Base-by-base conservation (phyloP, 1,140 invertebrate genomes). In the Cherax quadricarinatus region DNA sequence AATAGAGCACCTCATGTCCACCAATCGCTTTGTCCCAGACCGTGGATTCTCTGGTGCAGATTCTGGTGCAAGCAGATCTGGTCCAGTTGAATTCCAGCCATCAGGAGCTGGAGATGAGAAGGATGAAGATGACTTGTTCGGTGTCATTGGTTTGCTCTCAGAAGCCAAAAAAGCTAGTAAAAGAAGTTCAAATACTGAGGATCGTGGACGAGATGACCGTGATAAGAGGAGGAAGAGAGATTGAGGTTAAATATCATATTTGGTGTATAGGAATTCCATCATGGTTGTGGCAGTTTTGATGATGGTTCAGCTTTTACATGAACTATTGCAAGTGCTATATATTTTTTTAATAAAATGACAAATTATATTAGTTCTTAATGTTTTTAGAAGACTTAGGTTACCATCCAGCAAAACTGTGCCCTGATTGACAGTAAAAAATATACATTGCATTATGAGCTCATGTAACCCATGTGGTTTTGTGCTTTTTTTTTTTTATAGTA, bases 101-200 rank as follows among this genome's bases (percentile, higher is more conserved):
- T 93, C 92, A 12, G 88, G 88, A 12, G 88, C 87, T 18, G 97
- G 91, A 51, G 93, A 94, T 53, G 92, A 93, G 95, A 97, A 97
- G 94, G 97, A 98, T 92, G 96, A 96, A 91, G 97, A 98, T 94
- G 99, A 99, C 98, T 98, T 98, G 82, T 99, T 99, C 95, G 98
- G 98, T 96, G 96, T 99, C 94, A 98, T 99, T 97, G 98, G 99
- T 95, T 99, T 99, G 96, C 98, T 99, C 96, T 98, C 97, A 93
- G 97, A 99, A 95, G 99, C 98, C 84, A 99, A 99, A 95, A 96
- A 97, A 90, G 98, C 97, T 94, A 97, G 94, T 94, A 95, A 94
- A 84, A 94, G 95, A 18, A 95, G 95, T 88, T 95, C 96, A 3
- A 96, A 96, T 16, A 94, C 91, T 73, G 94, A 95, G 21, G 88